Evolutionary conservation across 2,888 invertebrate genomes (phyloP), one percentile per base, ranked within the genome.

Genomic region (Meghimatium bilineatum): DNA sequence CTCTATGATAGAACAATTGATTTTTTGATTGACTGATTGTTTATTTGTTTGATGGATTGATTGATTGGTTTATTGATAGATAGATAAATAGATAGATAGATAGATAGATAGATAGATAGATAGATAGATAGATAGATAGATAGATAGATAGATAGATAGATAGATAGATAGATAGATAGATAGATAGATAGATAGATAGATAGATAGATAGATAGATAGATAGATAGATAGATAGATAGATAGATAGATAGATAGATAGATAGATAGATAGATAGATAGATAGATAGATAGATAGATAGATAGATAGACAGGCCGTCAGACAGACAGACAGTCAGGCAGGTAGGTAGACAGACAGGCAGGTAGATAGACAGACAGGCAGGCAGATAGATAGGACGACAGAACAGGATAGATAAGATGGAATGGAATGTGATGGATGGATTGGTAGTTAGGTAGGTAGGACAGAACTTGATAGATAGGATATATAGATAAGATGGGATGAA

Each of bases 161-260:
- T 6, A 23, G 34, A 3, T 36, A 5, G 71, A 36, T 23, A 38
- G 38, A 71, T 20, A 23, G 34, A 36, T 34, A 38, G 36, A 71
- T 26, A 34, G 71, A 36, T 26, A 34, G 71, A 71, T 23, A 34
- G 26, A 71, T 36, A 71, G 71, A 36, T 8, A 8, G 71, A 71
- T 49, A 44, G 74, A 49, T 44, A 74, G 38, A 74, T 12, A 74
- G 74, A 74, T 44, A 74, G n/a, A 74, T 44, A 49, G 49, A 74
- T 44, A 74, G 74, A 72, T 38, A 72, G 72, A 38, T 38, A 38
- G 72, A 72, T 38, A 72, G 72, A 72, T 36, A 72, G 72, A 72
- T 36, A 72, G 38, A 72, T 38, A 72, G 38, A 72, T 38, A 72
- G 38, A 72, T 36, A 72, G 38, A 72, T 23, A 69, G 23, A 38